Conservation (phyloP, 2,888 invertebrate genomes). For the Drosophila acutilabella region DNA sequence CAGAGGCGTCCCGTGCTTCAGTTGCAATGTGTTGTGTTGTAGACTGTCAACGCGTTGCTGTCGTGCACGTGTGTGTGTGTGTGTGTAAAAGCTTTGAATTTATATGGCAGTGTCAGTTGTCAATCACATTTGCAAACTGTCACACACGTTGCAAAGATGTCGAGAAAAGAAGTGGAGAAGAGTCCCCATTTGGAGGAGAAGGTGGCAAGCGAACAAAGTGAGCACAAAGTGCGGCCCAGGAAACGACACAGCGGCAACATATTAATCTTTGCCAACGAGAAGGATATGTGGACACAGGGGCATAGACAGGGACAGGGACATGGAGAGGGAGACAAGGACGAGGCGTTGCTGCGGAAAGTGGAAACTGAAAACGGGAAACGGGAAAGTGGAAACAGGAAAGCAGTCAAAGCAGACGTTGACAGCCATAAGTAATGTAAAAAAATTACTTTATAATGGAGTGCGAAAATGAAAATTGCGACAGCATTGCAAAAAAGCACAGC, state of each 20-base stretch:
- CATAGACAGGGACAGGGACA: slow-evolving; percentile 67
- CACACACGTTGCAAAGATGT: slow-evolving; percentile 63
- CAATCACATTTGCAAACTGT: slow-evolving; percentile 82
- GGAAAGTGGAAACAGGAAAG: slow-evolving; percentile 55
- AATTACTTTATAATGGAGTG: slow-evolving; percentile 82
- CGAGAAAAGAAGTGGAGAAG: slow-evolving; percentile 25
- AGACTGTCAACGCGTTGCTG: slow-evolving; percentile 65
- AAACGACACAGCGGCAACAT: slow-evolving; percentile 69
- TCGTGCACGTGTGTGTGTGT: background rate
- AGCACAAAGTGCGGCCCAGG: slow-evolving; percentile 57
- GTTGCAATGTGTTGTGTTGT: slow-evolving; percentile 44
- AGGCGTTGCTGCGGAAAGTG: slow-evolving; percentile 53
- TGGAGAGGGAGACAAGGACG: slow-evolving; percentile 53
- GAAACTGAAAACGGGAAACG: slow-evolving; percentile 22
- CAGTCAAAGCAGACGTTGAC: slow-evolving; percentile 74
- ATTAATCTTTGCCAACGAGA: slow-evolving; percentile 78
- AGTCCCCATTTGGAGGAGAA: slow-evolving; percentile 27
- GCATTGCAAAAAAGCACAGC: slow-evolving; percentile 21
- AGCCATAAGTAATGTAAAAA: slow-evolving; percentile 80
- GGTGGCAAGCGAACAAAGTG: slow-evolving; percentile 39
- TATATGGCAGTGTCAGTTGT: slow-evolving; percentile 82
- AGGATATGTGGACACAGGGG: slow-evolving; percentile 47
- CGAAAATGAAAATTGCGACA: slow-evolving; percentile 77
- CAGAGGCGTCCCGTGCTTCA: slow-evolving; percentile 41
- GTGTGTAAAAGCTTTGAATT: slow-evolving; percentile 78